phyloP scores from a whole-genome alignment of 2,888 invertebrate genomes.

The Bombylius major region DNA sequence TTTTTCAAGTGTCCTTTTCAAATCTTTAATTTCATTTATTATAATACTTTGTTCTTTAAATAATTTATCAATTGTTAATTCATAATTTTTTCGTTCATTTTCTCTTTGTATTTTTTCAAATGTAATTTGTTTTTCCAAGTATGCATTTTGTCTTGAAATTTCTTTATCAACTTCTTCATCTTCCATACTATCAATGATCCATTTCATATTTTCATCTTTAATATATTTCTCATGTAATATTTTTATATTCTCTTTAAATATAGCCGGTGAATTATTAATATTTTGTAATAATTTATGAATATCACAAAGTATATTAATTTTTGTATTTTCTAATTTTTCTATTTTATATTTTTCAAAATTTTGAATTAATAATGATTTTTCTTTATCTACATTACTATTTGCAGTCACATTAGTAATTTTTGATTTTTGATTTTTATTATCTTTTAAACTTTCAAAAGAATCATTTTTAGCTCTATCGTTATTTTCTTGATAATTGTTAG shows the following conservation, averaged over 20 bases:
- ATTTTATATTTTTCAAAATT: no score
- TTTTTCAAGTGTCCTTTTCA: no score
- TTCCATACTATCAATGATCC: slow-evolving; percentile 18
- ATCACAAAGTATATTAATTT: not conserved
- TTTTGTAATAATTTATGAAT: not conserved
- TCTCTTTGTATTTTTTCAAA: slow-evolving; percentile 30
- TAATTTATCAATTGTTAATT: slow-evolving; percentile 45
- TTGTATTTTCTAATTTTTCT: no score
- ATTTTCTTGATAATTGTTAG: no score
- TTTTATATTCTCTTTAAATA: not conserved
- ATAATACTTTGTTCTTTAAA: slow-evolving; percentile 67
- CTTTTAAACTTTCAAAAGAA: no score
- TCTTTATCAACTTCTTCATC: not conserved
- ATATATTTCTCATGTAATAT: slow-evolving; percentile 1
- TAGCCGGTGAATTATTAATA: not conserved
- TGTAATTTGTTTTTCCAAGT: not conserved
- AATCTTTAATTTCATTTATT: slow-evolving; percentile 44
- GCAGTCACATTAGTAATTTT: no score
- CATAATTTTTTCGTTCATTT: slow-evolving; percentile 14
- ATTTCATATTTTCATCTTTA: slow-evolving; percentile 53
- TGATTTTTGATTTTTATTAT: no score
- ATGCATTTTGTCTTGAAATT: not conserved
- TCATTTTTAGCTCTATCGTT: no score
- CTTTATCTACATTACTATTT: no score
- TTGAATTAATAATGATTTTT: no score